phyloP scores from a whole-genome alignment of 2,888 invertebrate genomes.

The Alentia gelatinosa region DNA sequence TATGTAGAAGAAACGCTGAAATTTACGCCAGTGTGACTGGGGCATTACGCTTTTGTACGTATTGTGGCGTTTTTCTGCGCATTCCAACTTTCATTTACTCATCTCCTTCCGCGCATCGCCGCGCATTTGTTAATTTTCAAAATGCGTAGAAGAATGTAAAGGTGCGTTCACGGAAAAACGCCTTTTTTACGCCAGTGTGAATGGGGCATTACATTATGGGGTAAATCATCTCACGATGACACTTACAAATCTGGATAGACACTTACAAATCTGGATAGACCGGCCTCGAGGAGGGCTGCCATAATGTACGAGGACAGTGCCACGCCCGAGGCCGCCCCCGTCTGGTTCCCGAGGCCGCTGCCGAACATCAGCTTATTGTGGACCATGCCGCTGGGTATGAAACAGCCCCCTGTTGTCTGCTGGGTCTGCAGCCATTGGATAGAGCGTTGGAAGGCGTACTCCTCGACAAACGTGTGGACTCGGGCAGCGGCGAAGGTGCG shows the following conservation, averaged over 20 bases:
- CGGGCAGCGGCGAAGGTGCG: constrained; percentile 24
- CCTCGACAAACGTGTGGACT: constrained; percentile 39
- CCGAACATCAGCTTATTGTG: constrained; percentile 57
- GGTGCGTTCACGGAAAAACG: no score
- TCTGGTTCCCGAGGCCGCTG: not conserved
- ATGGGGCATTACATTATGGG: not conserved
- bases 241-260: not conserved
- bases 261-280: constrained; percentile 52
- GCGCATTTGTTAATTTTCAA: no score
- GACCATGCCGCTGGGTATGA: constrained; percentile 50
- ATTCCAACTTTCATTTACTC: no score
- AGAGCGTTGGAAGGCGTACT: not conserved
- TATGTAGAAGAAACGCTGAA: no score
- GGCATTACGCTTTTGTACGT: no score
- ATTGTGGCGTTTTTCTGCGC: no score
- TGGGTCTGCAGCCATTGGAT: not conserved
- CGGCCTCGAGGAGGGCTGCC: constrained; percentile 45
- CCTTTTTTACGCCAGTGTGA: no score
- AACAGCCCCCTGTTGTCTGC: not conserved
- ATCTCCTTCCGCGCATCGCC: no score
- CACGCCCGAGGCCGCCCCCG: not conserved
- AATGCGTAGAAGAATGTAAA: no score
- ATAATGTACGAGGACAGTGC: constrained; percentile 43
- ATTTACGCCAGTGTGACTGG: no score
- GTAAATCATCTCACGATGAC: not conserved